phyloP scores from a whole-genome alignment of 1,140 invertebrate species.

The Eurytemora carolleeae region DNA sequence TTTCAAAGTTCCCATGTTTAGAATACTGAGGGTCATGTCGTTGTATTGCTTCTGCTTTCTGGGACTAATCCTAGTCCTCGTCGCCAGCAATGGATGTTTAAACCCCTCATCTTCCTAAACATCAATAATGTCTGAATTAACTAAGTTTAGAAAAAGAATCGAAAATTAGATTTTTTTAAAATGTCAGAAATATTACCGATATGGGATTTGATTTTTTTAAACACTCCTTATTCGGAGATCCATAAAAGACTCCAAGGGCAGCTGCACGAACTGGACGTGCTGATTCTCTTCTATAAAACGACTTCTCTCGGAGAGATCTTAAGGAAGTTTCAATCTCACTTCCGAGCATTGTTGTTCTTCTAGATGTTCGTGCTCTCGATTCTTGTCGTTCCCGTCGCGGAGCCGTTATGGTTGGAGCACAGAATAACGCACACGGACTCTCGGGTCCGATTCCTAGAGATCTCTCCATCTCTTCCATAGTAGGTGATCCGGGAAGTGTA shows the following conservation, averaged over 20 bases:
- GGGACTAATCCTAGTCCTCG: not conserved
- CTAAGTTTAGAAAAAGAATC: not conserved
- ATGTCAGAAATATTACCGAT: not conserved
- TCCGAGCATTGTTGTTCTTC: constrained; percentile 6
- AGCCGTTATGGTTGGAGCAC: not conserved
- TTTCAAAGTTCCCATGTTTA: constrained; percentile 4
- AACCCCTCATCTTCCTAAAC: not conserved
- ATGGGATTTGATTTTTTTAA: not conserved
- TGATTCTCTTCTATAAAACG: not conserved
- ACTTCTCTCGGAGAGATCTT: not conserved
- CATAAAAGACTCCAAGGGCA: not conserved
- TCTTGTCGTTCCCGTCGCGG: not conserved
- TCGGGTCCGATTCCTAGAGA: not conserved
- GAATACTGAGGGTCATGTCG: not conserved
- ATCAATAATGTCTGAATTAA: not conserved
- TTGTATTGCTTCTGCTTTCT: constrained; percentile 1
- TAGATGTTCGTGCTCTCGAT: not conserved
- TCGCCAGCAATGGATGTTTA: not conserved
- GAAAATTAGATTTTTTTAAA: not conserved
- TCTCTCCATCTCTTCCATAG: not conserved
- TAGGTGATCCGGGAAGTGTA: not conserved
- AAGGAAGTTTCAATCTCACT: not conserved
- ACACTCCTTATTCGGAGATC: not conserved
- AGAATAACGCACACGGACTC: not conserved
- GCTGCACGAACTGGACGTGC: not conserved